Conservation (phyloP, 2,888 invertebrate genomes). For the Mamestra brassicae region DNA sequence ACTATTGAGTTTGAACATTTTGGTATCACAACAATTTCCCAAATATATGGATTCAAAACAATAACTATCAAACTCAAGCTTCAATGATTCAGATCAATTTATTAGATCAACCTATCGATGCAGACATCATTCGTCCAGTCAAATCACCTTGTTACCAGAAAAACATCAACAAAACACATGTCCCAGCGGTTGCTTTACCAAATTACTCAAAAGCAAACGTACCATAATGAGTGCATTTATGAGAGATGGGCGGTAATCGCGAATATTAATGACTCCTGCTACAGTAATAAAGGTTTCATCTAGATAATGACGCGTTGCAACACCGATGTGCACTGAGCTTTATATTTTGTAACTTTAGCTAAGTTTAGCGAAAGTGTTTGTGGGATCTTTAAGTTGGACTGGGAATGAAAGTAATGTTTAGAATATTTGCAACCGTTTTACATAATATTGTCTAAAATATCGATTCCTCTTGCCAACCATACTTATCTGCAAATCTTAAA, state of each 20-base stretch:
- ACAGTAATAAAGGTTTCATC: constrained; percentile 72
- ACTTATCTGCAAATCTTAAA: not conserved
- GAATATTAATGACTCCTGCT: constrained; percentile 70
- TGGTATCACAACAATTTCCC: not conserved
- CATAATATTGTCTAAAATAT: not conserved
- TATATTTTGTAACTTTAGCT: constrained; percentile 69
- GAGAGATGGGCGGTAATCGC: constrained; percentile 64
- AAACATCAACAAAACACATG: constrained; percentile 44
- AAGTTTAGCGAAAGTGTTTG: constrained; percentile 61
- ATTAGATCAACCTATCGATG: not conserved
- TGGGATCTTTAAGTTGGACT: constrained; percentile 41
- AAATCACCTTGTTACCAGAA: constrained; percentile 6
- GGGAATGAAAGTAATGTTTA: constrained; percentile 30
- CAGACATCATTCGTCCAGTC: not conserved
- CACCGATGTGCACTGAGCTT: constrained; percentile 68
- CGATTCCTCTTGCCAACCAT: not conserved
- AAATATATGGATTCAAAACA: too few relatives aligned
- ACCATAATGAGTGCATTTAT: constrained; percentile 59
- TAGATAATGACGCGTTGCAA: constrained; percentile 72
- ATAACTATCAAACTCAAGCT: not conserved
- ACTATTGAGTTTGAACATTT: not conserved
- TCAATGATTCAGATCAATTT: not conserved
- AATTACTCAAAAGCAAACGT: constrained; percentile 51
- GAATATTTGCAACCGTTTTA: constrained; percentile 1
- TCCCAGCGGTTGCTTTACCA: constrained; percentile 32